phyloP scores from a whole-genome alignment of 1,140 invertebrate species.

The Leptestheria dahalacensis region DNA sequence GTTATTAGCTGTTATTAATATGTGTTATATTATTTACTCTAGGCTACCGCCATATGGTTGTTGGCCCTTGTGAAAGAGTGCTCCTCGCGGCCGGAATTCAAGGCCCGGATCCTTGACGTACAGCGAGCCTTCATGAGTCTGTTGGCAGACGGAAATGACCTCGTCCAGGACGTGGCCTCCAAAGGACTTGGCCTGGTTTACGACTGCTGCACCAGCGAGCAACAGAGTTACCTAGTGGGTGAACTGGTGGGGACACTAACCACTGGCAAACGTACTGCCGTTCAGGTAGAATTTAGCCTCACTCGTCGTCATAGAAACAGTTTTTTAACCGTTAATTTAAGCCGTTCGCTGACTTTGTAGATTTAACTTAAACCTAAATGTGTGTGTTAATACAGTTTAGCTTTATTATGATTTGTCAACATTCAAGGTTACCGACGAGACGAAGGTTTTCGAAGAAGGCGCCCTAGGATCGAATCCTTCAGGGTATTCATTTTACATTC shows the following conservation, averaged over 20 bases:
- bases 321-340: too few species aligned
- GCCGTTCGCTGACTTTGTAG: too few species aligned
- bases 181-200: constrained; percentile 80
- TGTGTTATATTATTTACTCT: constrained; percentile 22
- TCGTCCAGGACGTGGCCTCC: constrained; percentile 81
- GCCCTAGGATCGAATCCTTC: constrained; percentile 66
- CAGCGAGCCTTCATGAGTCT: constrained; percentile 77
- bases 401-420: too few species aligned
- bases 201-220: constrained; percentile 52
- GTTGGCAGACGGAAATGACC: constrained; percentile 65
- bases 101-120: constrained; percentile 45
- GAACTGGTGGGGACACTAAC: constrained; percentile 65
- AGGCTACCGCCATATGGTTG: constrained; percentile 72
- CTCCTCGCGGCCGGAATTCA: constrained; percentile 45
- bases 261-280: constrained; percentile 48
- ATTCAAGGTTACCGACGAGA: constrained; percentile 58
- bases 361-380: too few species aligned
- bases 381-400: neutral
- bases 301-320: too few species aligned
- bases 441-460: constrained; percentile 75
- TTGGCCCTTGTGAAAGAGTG: constrained; percentile 67
- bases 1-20: too few species aligned
- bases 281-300: constrained; percentile 32
- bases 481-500: constrained; percentile 39
- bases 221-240: constrained; percentile 52